These are phyloP conservation scores for Laticauda colubrina DNA, from an alignment of 2,113 vertebrate genomes.

Conservation along the genomic window DNA sequence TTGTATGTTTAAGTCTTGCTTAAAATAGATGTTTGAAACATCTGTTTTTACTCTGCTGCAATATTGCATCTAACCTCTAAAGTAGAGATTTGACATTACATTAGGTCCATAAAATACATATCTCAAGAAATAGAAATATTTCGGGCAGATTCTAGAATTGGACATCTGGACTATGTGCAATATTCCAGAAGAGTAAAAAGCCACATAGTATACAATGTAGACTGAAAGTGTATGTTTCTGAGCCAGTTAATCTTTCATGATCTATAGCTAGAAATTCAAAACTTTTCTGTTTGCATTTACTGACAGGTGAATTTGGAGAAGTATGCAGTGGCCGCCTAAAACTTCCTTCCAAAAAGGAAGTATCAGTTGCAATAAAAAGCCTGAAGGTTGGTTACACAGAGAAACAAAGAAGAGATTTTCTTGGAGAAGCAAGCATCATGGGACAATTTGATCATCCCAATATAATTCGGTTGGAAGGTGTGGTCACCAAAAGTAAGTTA, in stretches of 20 bases:
- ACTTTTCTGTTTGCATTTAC: not conserved
- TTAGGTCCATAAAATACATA: not conserved
- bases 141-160: not conserved
- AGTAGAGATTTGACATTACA: not conserved
- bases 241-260: not conserved
- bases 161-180: not conserved
- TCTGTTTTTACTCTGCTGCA: not conserved
- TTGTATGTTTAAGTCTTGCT: not conserved
- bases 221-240: not conserved
- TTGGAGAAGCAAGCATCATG: constrained; percentile 97
- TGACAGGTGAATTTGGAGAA: constrained; percentile 93
- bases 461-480: constrained; percentile 94
- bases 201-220: not conserved
- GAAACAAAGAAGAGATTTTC: constrained; percentile 93
- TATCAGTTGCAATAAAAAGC: constrained; percentile 97
- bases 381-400: constrained; percentile 96
- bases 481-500: constrained; percentile 95
- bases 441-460: constrained; percentile 98
- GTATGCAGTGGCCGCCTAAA: constrained; percentile 94
- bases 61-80: not conserved
- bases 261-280: accelerated
- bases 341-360: constrained; percentile 95
- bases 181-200: not conserved
- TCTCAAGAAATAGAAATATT: not conserved
- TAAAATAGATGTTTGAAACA: not conserved